phyloP scores from a whole-genome alignment of 2,888 invertebrate genomes.

The Ditula angustiorana region DNA sequence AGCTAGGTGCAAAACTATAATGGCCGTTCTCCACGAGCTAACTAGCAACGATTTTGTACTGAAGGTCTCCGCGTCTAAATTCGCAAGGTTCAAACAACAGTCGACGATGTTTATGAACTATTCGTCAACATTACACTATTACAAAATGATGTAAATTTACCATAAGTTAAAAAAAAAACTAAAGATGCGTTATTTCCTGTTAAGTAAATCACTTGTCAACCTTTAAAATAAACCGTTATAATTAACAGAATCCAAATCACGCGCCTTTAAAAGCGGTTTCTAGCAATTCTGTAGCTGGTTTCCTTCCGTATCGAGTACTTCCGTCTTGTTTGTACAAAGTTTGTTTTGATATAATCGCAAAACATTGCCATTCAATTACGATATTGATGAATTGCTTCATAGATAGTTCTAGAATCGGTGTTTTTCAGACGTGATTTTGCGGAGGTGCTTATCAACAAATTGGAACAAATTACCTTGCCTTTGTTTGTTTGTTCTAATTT shows the following conservation, averaged over 20 bases:
- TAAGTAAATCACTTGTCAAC: too few relatives aligned
- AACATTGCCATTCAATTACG: neutral
- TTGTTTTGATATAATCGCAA: conserved; percentile 1
- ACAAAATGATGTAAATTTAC: neutral
- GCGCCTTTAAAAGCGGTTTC: neutral
- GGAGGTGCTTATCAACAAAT: too few relatives aligned
- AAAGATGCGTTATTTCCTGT: too few relatives aligned
- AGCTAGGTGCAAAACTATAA: neutral
- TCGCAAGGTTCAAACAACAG: conserved; percentile 15
- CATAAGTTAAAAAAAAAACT: too few relatives aligned
- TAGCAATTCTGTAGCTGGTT: neutral
- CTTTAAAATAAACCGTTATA: too few relatives aligned
- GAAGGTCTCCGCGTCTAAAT: conserved; percentile 11
- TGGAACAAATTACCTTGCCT: too few relatives aligned
- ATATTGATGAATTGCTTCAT: conserved; percentile 11
- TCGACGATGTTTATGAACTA: conserved; percentile 12
- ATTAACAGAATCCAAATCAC: neutral
- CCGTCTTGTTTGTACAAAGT: conserved; percentile 9
- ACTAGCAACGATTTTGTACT: neutral
- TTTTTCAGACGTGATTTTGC: too few relatives aligned
- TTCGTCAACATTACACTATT: neutral
- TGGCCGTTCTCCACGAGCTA: neutral
- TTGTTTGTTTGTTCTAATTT: too few relatives aligned
- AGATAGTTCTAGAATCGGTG: neutral
- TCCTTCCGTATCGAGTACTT: conserved; percentile 30